Percentiles rank a stretch among this genome's conserved stretches.
These are phyloP conservation scores for Rhineura floridana DNA, from an alignment of 2,113 vertebrate species.

Conservation along the genomic window DNA sequence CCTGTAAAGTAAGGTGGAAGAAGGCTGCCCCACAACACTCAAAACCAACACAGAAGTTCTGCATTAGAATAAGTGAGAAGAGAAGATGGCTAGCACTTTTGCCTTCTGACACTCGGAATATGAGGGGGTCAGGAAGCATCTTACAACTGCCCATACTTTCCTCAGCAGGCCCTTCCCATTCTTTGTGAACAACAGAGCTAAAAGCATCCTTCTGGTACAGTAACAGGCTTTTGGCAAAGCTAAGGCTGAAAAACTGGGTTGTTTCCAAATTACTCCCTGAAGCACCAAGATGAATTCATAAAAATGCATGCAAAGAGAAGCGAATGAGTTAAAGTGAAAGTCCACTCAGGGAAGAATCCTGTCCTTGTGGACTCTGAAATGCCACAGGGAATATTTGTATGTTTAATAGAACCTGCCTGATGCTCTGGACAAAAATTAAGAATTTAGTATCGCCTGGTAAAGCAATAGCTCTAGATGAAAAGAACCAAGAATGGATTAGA, in stretches of 20 bases:
- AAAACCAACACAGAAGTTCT: background rate
- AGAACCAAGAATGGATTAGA: background rate
- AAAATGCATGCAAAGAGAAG: slow-evolving; percentile 21
- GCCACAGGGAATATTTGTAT: background rate
- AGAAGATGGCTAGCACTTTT: background rate
- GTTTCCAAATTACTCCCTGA: slow-evolving; percentile 7
- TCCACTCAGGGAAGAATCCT: background rate
- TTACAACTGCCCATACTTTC: background rate
- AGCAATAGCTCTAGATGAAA: background rate
- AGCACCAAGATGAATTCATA: slow-evolving; percentile 28
- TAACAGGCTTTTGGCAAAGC: background rate
- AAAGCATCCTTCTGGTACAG: background rate
- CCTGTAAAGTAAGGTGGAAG: background rate
- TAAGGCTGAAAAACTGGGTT: background rate
- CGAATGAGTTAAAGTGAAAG: slow-evolving; percentile 16
- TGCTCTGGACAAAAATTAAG: background rate
- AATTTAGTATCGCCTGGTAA: background rate
- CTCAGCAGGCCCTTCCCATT: background rate
- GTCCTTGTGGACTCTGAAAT: background rate
- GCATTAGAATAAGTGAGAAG: background rate
- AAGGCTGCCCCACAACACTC: background rate
- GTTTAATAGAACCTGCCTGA: background rate
- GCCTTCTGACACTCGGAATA: background rate
- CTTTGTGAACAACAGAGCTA: background rate
- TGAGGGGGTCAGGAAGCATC: too few relatives aligned